These are phyloP conservation scores for Drosophila tanythrix DNA, from an alignment of 2,888 invertebrate species.

Conservation along the genomic window DNA sequence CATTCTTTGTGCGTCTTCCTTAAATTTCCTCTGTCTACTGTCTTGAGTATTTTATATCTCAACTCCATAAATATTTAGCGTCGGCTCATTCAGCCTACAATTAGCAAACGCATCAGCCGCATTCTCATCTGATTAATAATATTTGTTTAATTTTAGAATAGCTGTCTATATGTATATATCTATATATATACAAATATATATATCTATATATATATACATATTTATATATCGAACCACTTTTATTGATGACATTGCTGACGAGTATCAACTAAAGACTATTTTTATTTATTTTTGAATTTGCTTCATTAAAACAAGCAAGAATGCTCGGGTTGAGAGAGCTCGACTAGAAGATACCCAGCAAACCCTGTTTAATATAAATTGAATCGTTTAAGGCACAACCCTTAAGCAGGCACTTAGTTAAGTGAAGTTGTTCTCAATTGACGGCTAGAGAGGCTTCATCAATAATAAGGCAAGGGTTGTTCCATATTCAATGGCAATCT, in stretches of 20 bases:
- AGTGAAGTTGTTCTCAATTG: neutral
- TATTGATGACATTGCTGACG: constrained; percentile 4
- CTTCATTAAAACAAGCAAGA: neutral
- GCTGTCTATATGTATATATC: neutral
- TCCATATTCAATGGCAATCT: neutral
- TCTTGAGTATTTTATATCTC: neutral
- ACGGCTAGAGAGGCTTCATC: neutral
- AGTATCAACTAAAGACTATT: neutral
- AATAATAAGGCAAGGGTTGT: neutral
- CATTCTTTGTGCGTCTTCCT: neutral
- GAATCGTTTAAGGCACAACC: neutral
- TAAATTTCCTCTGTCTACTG: neutral
- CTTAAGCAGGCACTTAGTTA: neutral
- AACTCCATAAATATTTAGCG: neutral
- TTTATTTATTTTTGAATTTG: neutral
- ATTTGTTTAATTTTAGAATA: neutral
- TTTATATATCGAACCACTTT: neutral
- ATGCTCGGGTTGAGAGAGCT: neutral
- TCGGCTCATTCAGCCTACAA: neutral
- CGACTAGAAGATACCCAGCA: neutral
- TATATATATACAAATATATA: neutral
- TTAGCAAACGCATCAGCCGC: neutral
- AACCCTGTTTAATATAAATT: neutral
- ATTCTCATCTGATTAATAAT: neutral
- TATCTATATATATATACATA: neutral